Percentiles rank a stretch among this genome's conserved stretches.
phyloP scores from a whole-genome alignment of 2,113 vertebrate genomes.

The Toxotes chatareus region DNA sequence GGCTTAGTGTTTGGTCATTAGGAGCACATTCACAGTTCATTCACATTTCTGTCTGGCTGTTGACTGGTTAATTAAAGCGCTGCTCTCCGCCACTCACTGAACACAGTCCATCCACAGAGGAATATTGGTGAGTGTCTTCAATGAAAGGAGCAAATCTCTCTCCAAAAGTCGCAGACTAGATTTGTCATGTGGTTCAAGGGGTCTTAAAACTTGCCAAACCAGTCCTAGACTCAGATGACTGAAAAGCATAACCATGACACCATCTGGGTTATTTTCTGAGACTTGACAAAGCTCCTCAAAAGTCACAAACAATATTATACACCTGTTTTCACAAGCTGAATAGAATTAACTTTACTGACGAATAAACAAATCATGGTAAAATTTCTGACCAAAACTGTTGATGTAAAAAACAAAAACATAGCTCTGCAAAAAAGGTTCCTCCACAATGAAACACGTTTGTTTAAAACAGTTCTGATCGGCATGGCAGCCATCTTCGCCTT shows the following conservation, averaged over 20 bases:
- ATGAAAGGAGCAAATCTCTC: no score
- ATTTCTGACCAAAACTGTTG: no score
- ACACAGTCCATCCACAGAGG: neutral
- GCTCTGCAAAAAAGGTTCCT: neutral
- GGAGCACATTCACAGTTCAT: neutral
- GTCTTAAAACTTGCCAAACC: neutral
- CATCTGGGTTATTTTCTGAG: no score
- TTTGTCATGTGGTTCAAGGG: neutral
- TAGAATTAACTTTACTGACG: no score
- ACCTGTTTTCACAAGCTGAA: no score
- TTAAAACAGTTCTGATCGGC: neutral
- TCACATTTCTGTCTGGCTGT: neutral
- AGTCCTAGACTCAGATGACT: no score
- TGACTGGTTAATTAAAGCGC: neutral
- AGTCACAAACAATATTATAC: no score
- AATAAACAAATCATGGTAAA: no score
- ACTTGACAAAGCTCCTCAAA: no score
- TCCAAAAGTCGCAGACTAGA: neutral
- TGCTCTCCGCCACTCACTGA: conserved; percentile 14
- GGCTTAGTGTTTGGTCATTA: neutral
- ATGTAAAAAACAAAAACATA: neutral
- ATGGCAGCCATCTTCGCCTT: neutral
- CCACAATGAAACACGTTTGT: neutral
- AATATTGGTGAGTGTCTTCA: neutral
- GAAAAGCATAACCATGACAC: no score